These are phyloP conservation scores for Euphydryas editha DNA, from an alignment of 2,888 invertebrate genomes.

Conservation along the genomic window DNA sequence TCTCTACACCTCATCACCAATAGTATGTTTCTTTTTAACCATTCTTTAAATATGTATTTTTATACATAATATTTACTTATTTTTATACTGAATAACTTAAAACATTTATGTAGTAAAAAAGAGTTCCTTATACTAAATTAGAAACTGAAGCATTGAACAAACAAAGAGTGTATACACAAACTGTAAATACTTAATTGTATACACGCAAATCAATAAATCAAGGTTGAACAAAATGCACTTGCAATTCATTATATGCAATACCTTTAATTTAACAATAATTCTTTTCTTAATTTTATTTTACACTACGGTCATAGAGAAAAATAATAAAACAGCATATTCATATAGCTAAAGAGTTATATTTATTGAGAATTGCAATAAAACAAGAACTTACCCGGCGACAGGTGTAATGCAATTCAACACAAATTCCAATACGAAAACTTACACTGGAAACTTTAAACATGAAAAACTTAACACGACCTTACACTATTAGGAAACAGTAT, in stretches of 20 bases:
- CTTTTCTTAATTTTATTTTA: constrained; percentile 4
- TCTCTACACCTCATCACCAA: too few species aligned
- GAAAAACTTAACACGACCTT: constrained; percentile 45
- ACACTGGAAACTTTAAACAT: constrained; percentile 37
- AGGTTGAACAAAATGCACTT: constrained; percentile 60
- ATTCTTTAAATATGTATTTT: neutral
- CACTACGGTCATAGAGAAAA: neutral
- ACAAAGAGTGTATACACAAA: constrained; percentile 26
- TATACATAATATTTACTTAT: neutral
- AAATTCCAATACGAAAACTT: constrained; percentile 41
- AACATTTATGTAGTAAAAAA: neutral
- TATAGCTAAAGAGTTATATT: constrained; percentile 3
- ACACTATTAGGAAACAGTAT: constrained; percentile 47
- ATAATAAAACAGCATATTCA: neutral
- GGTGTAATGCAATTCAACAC: constrained; percentile 54
- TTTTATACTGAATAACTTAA: too few species aligned
- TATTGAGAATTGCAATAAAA: constrained; percentile 38
- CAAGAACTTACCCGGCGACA: constrained; percentile 72
- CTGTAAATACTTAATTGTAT: constrained; percentile 21
- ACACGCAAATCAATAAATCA: constrained; percentile 65
- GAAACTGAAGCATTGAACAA: constrained; percentile 20
- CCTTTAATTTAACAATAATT: neutral
- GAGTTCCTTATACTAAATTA: constrained; percentile 11
- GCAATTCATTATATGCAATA: constrained; percentile 54
- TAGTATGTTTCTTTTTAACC: too few species aligned